A percentile compares a stretch with the other conserved stretches of the same genome.
phyloP scores from a whole-genome alignment of 2,797 vertebrate genomes.

The Oreonectes daqikongensis region DNA sequence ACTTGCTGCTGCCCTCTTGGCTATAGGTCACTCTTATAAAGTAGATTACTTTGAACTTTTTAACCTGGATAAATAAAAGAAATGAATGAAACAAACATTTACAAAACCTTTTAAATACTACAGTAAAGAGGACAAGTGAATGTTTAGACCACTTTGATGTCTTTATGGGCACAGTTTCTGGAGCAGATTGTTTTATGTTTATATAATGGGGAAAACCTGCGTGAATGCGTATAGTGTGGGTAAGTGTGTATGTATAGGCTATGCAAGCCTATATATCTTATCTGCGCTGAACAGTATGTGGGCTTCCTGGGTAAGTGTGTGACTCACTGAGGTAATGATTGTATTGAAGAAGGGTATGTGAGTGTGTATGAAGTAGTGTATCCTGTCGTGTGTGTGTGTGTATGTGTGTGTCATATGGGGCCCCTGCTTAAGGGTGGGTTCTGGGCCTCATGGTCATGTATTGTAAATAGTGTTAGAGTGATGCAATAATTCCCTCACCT shows the following conservation, averaged over 20 bases:
- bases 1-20: too few relatives aligned
- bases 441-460: slow-evolving; percentile 6
- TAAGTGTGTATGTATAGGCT: not conserved
- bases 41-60: too few relatives aligned
- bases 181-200: not conserved
- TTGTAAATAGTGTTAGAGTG: slow-evolving; percentile 10
- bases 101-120: too few relatives aligned
- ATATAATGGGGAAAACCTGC: too few relatives aligned
- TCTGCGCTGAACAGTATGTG: not conserved
- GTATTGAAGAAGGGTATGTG: not conserved
- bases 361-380: not conserved
- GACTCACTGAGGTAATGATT: not conserved
- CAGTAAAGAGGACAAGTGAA: too few relatives aligned
- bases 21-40: too few relatives aligned
- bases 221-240: slow-evolving; percentile 1
- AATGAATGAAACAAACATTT: too few relatives aligned
- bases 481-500: slow-evolving; percentile 22
- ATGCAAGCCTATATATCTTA: not conserved
- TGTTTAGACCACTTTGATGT: too few relatives aligned
- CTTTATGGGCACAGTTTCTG: too few relatives aligned
- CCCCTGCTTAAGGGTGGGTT: slow-evolving; percentile 24
- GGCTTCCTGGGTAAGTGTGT: not conserved
- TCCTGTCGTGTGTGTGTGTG: slow-evolving; percentile 7
- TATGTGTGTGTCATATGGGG: slow-evolving; percentile 13
- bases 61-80: too few relatives aligned